A percentile compares a stretch with the other conserved stretches of the same genome.
phyloP scores from a whole-genome alignment of 2,113 vertebrate species.

The Speoplatyrhinus poulsoni region DNA sequence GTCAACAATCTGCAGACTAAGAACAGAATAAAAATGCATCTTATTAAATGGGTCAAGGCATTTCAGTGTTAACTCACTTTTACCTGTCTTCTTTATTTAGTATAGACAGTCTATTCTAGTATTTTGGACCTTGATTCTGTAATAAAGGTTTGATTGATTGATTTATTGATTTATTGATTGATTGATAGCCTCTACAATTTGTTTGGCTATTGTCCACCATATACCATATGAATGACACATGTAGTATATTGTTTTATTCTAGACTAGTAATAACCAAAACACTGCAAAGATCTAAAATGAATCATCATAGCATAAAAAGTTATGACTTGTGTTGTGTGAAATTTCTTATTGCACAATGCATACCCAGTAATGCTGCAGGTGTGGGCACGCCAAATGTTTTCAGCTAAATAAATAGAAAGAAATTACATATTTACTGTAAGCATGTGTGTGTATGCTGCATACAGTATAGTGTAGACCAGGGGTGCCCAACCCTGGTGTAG shows the following conservation, averaged over 20 bases:
- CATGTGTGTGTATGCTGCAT: not conserved
- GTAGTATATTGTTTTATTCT: too few relatives aligned
- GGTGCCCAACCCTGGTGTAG: too few relatives aligned
- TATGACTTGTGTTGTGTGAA: not conserved
- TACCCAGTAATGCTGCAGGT: conserved; percentile 73
- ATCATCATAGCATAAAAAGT: not conserved
- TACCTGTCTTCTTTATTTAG: too few relatives aligned
- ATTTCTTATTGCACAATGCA: conserved; percentile 6
- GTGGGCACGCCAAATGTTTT: conserved; percentile 68
- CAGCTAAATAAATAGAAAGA: conserved; percentile 42
- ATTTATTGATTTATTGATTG: too few relatives aligned
- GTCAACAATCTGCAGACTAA: conserved; percentile 74
- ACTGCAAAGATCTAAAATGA: too few relatives aligned
- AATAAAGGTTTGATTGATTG: too few relatives aligned
- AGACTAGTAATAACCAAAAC: too few relatives aligned
- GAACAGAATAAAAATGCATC: conserved; percentile 44
- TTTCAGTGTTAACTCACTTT: conserved; percentile 13
- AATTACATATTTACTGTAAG: not conserved
- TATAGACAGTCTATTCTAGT: too few relatives aligned
- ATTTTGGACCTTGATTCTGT: too few relatives aligned
- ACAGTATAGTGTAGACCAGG: not conserved
- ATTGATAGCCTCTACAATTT: too few relatives aligned
- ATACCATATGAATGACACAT: too few relatives aligned
- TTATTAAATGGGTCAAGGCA: conserved; percentile 30
- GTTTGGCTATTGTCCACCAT: too few relatives aligned